Evolutionary conservation across 2,113 vertebrate genomes (phyloP).

Genomic region (Galemys pyrenaicus): DNA sequence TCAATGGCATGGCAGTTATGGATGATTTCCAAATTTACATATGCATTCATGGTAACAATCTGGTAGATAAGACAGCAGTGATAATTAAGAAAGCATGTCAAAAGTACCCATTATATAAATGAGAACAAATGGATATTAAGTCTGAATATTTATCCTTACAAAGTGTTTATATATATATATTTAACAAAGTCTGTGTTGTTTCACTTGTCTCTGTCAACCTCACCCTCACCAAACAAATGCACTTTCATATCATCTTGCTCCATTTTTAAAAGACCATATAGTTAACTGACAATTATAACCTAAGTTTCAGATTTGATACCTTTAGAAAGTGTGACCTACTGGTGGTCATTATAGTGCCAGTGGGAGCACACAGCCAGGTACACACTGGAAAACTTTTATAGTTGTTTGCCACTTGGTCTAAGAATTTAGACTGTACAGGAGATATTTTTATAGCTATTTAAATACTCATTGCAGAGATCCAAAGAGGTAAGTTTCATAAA

Average conservation of each 20-base stretch:
- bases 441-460: background rate
- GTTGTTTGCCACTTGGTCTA: background rate
- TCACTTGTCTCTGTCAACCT: background rate
- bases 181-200: background rate
- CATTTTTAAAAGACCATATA: background rate
- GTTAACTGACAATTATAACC: background rate
- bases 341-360: background rate
- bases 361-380: background rate
- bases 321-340: background rate
- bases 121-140: background rate
- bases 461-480: background rate
- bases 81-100: background rate
- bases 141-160: background rate
- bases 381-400: slow-evolving; percentile 65
- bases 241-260: background rate
- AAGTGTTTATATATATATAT: background rate
- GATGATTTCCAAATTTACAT: background rate
- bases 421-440: background rate
- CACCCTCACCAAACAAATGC: background rate
- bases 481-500: background rate
- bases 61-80: background rate
- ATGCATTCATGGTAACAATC: background rate
- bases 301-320: background rate
- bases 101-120: background rate
- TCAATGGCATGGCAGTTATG: background rate